Percentiles rank a stretch among this genome's conserved stretches.
These are phyloP conservation scores for Corythoichthys haematopterus DNA, from an alignment of 2,113 vertebrate genomes.

Conservation along the genomic window DNA sequence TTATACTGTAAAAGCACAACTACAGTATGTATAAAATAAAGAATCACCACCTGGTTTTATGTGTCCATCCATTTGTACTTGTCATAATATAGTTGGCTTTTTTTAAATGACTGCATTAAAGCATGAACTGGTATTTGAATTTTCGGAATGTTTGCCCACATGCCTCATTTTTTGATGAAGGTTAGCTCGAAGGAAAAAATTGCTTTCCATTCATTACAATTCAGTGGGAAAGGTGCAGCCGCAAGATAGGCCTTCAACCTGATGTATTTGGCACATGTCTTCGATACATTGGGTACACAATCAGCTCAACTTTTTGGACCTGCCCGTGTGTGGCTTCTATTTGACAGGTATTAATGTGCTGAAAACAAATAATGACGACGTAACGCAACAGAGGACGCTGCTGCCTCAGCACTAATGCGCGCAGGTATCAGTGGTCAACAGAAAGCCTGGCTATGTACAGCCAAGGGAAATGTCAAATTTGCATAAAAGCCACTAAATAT, in stretches of 20 bases:
- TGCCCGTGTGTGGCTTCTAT: constrained; percentile 40
- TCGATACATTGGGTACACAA: constrained; percentile 21
- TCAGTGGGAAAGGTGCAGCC: constrained; percentile 28
- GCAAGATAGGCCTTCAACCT: constrained; percentile 26
- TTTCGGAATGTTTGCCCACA: constrained; percentile 2
- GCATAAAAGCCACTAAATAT: constrained; percentile 63
- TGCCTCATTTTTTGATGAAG: constrained; percentile 13
- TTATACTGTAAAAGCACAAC: neutral
- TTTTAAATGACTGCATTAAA: neutral
- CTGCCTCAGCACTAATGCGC: constrained; percentile 49
- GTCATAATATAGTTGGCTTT: neutral
- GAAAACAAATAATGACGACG: constrained; percentile 52
- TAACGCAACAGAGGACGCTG: constrained; percentile 36
- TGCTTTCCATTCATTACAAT: constrained; percentile 15
- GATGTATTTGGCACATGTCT: constrained; percentile 22
- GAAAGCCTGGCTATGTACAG: constrained; percentile 31
- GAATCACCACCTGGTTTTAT: neutral
- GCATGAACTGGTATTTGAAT: constrained; percentile 2
- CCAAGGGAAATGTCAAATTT: constrained; percentile 67
- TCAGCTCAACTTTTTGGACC: constrained; percentile 30
- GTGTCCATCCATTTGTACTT: neutral
- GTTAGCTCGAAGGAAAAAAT: constrained; percentile 3
- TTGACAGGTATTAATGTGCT: constrained; percentile 51
- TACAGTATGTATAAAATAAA: neutral
- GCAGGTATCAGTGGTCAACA: constrained; percentile 60